Evolutionary conservation across 1,140 invertebrate species (phyloP).

Genomic region (Trichomalopsis sarcophagae): DNA sequence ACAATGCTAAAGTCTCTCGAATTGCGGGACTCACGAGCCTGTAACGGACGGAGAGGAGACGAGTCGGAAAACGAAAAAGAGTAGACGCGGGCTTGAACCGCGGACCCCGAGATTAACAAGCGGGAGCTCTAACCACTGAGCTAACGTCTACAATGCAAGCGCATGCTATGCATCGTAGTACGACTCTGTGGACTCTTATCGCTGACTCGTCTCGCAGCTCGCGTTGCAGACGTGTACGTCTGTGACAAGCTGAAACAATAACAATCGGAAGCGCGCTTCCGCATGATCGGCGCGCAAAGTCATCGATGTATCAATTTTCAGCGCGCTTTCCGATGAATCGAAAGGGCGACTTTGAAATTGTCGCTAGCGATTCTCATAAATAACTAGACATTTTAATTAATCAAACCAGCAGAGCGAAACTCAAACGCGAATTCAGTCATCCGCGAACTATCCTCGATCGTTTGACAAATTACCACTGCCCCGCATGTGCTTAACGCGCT

Average conservation of each 20-base stretch:
- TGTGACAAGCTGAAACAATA: too few relatives aligned
- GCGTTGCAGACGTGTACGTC: too few relatives aligned
- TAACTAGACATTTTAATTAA: conserved; percentile 28
- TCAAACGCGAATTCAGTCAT: conserved; percentile 24
- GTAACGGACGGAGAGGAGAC: too few relatives aligned
- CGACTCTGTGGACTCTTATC: too few relatives aligned
- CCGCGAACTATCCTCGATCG: not conserved
- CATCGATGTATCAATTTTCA: conserved; percentile 20
- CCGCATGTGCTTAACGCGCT: not conserved
- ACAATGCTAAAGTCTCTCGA: not conserved
- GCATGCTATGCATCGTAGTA: too few relatives aligned
- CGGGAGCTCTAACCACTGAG: too few relatives aligned
- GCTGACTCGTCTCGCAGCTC: too few relatives aligned
- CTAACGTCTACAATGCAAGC: too few relatives aligned
- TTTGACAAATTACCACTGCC: not conserved
- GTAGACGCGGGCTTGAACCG: too few relatives aligned
- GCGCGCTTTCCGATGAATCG: not conserved
- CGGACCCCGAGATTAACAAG: too few relatives aligned
- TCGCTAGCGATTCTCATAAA: conserved; percentile 12
- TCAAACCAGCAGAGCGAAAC: not conserved
- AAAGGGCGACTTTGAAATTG: not conserved
- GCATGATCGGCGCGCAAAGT: not conserved
- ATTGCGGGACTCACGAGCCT: not conserved
- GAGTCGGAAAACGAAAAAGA: too few relatives aligned
- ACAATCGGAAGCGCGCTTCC: not conserved